These are phyloP conservation scores for Protobothrops flavoviridis DNA, from an alignment of 2,113 vertebrate species.

Conservation along the genomic window DNA sequence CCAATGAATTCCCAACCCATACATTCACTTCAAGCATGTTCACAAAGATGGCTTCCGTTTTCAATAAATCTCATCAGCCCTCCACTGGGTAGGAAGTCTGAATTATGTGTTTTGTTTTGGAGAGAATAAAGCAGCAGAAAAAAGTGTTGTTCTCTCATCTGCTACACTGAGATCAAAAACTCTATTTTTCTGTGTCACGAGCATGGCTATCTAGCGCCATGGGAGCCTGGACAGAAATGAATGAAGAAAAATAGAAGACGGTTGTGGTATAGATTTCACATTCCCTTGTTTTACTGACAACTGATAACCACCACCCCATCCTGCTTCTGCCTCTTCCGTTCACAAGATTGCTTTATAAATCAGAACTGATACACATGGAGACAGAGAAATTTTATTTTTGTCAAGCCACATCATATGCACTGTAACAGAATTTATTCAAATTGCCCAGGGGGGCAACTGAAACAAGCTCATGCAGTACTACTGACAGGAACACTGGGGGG, in stretches of 20 bases:
- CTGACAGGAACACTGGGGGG: neutral
- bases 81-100: conserved; percentile 47
- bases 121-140: conserved; percentile 37
- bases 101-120: conserved; percentile 55
- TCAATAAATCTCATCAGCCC: conserved; percentile 58
- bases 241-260: neutral
- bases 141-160: conserved; percentile 52
- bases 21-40: conserved; percentile 50
- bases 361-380: neutral
- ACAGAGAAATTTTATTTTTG: neutral
- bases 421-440: conserved; percentile 24
- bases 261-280: conserved; percentile 6
- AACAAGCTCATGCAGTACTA: neutral
- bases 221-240: conserved; percentile 1
- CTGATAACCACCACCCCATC: neutral
- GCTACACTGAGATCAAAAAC: conserved; percentile 40
- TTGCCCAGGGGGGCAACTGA: conserved; percentile 11
- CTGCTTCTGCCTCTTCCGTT: conserved; percentile 1
- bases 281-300: neutral
- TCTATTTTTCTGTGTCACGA: conserved; percentile 15
- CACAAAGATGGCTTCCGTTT: conserved; percentile 58
- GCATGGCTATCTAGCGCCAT: neutral
- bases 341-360: conserved; percentile 29
- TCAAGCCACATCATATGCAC: conserved; percentile 1
- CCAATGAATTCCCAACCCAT: conserved; percentile 56